Conservation (phyloP, 2,113 vertebrate species). For the Hirundichthys speculiger region DNA sequence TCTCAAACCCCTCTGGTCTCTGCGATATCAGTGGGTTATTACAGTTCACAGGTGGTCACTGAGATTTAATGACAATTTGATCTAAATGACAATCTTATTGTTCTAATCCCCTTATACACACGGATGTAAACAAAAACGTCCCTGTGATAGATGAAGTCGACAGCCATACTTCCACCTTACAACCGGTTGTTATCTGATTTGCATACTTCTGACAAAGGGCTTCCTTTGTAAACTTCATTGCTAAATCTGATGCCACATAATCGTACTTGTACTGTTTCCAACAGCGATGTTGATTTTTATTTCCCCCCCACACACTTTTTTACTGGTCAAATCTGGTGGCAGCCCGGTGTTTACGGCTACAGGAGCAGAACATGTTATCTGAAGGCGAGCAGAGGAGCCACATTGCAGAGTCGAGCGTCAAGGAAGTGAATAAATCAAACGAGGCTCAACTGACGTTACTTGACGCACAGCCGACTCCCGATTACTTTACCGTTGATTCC, state of each 20-base stretch:
- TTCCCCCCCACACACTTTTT: too few relatives aligned
- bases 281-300: neutral
- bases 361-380: neutral
- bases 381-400: slow-evolving; percentile 5
- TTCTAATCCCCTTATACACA: neutral
- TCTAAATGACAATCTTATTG: neutral
- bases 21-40: too few relatives aligned
- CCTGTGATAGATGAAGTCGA: slow-evolving; percentile 1
- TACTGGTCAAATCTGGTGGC: neutral
- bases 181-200: too few relatives aligned
- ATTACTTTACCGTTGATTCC: neutral
- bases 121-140: neutral
- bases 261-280: neutral
- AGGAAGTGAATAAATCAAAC: slow-evolving; percentile 66
- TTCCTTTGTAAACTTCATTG: too few relatives aligned
- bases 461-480: neutral
- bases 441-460: slow-evolving; percentile 10
- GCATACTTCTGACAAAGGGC: neutral
- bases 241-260: neutral
- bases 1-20: too few relatives aligned
- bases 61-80: neutral
- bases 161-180: neutral
- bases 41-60: too few relatives aligned
- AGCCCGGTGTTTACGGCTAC: neutral
- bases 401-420: slow-evolving; percentile 30